Conservation (phyloP, 2,797 vertebrate genomes). For the Acomys russatus region DNA sequence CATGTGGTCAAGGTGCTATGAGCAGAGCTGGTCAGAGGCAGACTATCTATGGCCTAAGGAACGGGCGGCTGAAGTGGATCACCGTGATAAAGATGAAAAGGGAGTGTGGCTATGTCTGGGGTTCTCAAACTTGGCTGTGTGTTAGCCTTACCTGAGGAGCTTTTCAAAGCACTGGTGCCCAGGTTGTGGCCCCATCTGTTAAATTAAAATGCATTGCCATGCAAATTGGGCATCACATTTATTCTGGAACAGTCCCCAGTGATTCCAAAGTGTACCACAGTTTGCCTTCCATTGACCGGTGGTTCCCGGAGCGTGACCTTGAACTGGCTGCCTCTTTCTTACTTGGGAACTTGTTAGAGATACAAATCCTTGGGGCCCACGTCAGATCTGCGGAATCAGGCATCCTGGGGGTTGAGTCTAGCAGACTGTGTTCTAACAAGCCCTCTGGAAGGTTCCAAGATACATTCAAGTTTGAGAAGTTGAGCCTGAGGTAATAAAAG, state of each 20-base stretch:
- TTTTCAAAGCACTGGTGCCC: background rate
- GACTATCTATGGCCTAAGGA: background rate
- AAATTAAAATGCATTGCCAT: conserved; percentile 31
- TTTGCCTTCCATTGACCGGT: background rate
- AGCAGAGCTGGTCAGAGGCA: background rate
- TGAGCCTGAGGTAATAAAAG: conserved; percentile 58
- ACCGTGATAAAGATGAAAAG: background rate
- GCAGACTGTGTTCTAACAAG: conserved; percentile 69
- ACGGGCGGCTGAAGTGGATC: background rate
- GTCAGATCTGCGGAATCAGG: conserved; percentile 51
- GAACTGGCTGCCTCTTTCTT: background rate
- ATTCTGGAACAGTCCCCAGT: conserved; percentile 12
- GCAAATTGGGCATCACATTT: background rate
- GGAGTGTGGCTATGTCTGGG: background rate
- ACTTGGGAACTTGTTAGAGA: conserved; percentile 59
- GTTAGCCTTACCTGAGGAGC: background rate
- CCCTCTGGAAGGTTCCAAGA: conserved; percentile 60
- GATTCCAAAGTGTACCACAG: conserved; percentile 19
- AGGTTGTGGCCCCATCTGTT: background rate
- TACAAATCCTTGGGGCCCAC: background rate
- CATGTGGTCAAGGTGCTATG: background rate
- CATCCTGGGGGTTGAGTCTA: background rate
- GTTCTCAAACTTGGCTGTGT: background rate
- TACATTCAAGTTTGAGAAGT: conserved; percentile 53
- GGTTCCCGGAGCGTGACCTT: background rate